Base-by-base conservation (phyloP, 2,113 vertebrate genomes). In the Sceloporus tristichus region DNA sequence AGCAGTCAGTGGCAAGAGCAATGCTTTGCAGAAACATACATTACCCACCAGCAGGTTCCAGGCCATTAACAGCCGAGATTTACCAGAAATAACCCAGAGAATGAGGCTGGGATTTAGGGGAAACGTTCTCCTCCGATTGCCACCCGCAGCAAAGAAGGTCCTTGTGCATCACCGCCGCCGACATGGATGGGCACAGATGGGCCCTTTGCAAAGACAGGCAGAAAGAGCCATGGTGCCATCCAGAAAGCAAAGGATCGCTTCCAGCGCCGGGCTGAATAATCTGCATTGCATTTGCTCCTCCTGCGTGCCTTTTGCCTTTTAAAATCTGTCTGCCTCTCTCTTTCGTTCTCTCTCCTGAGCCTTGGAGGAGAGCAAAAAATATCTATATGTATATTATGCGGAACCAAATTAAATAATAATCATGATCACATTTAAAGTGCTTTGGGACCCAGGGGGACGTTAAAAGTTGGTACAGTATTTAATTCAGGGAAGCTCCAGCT, bases 341-440 rank as follows among this genome's bases (percentile, higher is more conserved):
- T n/a, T 62, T 62, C 18, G 16, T 14, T 62, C 59, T 16, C 56
- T 10, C 82, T n/a, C 48, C 82, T 5, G 6, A 84, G 23, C 76
- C 93, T 93, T 87, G 38, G 93, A 92, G 89, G 92, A 81, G 90
- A 87, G 0, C 29, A 71, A 0, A 86, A 90, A 92, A 92, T 48
- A 48, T 48, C 48, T 48, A 48, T 48, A 48, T 48, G 48, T 48
- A 48, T 48, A 88, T 92, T 86, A 92, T 68, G 75, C 80, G 81
- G 89, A 93, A 82, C 86, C 85, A 54, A 89, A 73, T 89, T 54
- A 85, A 87, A 85, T 83, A 91, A 89, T 83, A 85, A 85, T 18
- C 86, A 53, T 42, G 11, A 75, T 75, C 0, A 0, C 84, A 70
- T n/a, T 90, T 79, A 79, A 0, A 59, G 79, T 19, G 66, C 87